Evolutionary conservation across 1,140 invertebrate genomes (phyloP).

Genomic region (Tetramorium parvispinum): DNA sequence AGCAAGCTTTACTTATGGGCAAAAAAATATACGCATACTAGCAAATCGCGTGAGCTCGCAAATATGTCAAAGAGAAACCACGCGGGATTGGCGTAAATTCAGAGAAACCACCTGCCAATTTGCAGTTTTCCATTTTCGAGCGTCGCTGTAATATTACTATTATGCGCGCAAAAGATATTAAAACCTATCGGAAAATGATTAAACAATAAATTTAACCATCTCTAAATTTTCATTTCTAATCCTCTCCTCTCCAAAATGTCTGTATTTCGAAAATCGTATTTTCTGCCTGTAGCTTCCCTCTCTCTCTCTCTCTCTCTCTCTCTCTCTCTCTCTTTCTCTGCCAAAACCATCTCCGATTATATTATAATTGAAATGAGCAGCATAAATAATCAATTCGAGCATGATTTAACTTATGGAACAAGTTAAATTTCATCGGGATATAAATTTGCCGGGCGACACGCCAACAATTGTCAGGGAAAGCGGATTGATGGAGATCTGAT

Average conservation of each 20-base stretch:
- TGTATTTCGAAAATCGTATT: neutral
- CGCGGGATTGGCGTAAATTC: neutral
- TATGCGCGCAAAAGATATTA: neutral
- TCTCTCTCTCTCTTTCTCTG: too few species aligned
- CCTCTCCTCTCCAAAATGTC: neutral
- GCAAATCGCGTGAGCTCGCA: neutral
- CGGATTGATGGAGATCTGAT: neutral
- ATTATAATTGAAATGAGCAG: conserved; percentile 1
- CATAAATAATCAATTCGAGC: neutral
- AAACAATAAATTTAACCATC: neutral
- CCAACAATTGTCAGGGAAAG: neutral
- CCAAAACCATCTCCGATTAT: neutral
- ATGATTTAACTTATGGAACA: neutral
- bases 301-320: too few species aligned
- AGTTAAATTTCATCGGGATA: neutral
- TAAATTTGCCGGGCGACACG: conserved; percentile 13
- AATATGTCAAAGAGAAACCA: neutral
- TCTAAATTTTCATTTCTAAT: neutral
- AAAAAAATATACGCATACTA: neutral
- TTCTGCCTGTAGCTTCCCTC: neutral
- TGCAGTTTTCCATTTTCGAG: neutral
- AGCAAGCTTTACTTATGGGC: neutral
- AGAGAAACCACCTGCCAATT: neutral
- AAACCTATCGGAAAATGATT: neutral
- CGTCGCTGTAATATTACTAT: neutral